These are phyloP conservation scores for Chitala chitala DNA, from an alignment of 2,113 vertebrate species.

Conservation along the genomic window DNA sequence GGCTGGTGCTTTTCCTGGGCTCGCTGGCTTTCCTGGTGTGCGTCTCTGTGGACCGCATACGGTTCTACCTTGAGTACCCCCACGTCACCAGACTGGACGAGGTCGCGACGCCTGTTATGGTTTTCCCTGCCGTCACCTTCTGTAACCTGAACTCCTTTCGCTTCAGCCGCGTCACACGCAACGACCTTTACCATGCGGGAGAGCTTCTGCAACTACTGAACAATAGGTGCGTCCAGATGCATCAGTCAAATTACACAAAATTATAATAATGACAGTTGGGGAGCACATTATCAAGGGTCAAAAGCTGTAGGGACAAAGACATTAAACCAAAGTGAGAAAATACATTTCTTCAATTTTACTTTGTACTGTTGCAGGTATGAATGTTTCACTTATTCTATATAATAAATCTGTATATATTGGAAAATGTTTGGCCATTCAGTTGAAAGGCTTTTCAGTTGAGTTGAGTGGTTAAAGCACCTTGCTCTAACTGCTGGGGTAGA, in stretches of 20 bases:
- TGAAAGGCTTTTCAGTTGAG: too few relatives aligned
- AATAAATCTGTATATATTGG: too few relatives aligned
- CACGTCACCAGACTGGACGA: slow-evolving; percentile 96
- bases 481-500: too few relatives aligned
- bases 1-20: slow-evolving; percentile 85
- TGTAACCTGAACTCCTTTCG: slow-evolving; percentile 98
- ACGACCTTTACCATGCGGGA: slow-evolving; percentile 93
- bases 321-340: not conserved
- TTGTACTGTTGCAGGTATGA: too few relatives aligned
- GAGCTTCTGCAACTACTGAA: slow-evolving; percentile 94
- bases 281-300: too few relatives aligned
- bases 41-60: slow-evolving; percentile 88
- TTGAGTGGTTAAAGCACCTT: too few relatives aligned
- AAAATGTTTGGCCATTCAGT: too few relatives aligned
- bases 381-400: too few relatives aligned
- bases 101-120: slow-evolving; percentile 78
- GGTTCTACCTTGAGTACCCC: slow-evolving; percentile 93
- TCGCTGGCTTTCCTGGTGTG: slow-evolving; percentile 80
- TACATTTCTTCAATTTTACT: too few relatives aligned
- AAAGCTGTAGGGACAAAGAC: not conserved
- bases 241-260: not conserved
- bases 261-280: too few relatives aligned
- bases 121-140: slow-evolving; percentile 90
- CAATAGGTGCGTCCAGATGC: slow-evolving; percentile 71
- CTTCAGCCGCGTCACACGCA: slow-evolving; percentile 89